Percentiles rank a stretch among this genome's conserved stretches.
Evolutionary conservation across 2,797 vertebrate species (phyloP).

Genomic region (Falco berigora): DNA sequence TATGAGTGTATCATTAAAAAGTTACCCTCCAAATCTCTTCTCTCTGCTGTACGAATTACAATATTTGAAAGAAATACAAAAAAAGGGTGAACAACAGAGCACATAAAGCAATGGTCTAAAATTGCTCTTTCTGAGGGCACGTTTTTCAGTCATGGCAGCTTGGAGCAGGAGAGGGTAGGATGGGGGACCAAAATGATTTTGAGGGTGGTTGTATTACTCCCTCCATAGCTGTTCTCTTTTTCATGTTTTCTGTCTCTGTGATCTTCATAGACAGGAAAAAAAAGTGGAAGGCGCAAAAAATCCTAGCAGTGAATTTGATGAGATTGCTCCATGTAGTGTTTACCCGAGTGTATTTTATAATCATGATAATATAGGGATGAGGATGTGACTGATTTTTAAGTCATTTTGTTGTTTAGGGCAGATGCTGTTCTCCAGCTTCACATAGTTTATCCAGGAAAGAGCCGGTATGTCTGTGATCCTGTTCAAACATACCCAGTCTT

Average conservation of each 20-base stretch:
- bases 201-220: background rate
- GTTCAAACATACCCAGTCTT: background rate
- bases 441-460: background rate
- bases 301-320: no score
- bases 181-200: background rate
- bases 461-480: rapidly evolving
- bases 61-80: background rate
- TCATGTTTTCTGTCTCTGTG: background rate
- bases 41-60: background rate
- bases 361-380: no score
- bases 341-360: background rate
- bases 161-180: background rate
- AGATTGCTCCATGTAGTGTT: background rate
- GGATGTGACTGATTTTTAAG: background rate
- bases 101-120: background rate
- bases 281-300: background rate
- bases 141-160: background rate
- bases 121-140: background rate
- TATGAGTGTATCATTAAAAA: background rate
- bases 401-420: background rate
- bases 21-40: background rate
- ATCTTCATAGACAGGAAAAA: background rate
- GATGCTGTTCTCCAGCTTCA: background rate
- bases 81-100: background rate
- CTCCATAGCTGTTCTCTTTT: background rate